Evolutionary conservation across 2,113 vertebrate species (phyloP).

Genomic region (Nipponia nippon): DNA sequence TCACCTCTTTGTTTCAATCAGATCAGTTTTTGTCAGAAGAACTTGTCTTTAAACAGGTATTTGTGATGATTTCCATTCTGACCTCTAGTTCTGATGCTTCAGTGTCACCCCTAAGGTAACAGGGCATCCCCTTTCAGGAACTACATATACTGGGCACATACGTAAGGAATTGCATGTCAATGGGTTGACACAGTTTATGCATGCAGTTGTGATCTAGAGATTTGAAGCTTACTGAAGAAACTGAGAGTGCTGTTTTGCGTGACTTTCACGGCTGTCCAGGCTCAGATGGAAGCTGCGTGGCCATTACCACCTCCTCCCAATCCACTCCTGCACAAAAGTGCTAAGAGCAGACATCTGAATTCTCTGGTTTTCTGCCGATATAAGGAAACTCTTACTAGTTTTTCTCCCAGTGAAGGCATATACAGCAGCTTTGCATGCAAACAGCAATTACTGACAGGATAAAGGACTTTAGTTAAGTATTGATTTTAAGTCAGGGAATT

Average conservation of each 20-base stretch:
- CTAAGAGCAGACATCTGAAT: not conserved
- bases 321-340: not conserved
- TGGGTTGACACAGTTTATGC: not conserved
- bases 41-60: not conserved
- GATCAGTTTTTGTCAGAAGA: not conserved
- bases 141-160: not conserved
- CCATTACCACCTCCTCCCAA: not conserved
- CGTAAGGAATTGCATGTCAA: not conserved
- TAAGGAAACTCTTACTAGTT: conserved; percentile 44
- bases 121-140: not conserved
- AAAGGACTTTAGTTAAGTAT: conserved; percentile 25
- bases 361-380: conserved; percentile 38
- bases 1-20: not conserved
- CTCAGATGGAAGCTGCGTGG: not conserved
- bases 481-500: conserved; percentile 67
- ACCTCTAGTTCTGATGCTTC: not conserved
- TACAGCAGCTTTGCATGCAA: conserved; percentile 52
- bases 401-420: conserved; percentile 16
- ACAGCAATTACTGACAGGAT: conserved; percentile 45
- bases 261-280: not conserved
- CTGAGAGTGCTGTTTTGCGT: not conserved
- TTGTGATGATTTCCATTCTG: not conserved
- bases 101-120: not conserved
- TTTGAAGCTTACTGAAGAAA: not conserved
- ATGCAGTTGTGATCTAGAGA: not conserved